Base-by-base conservation (phyloP, 1,140 invertebrate genomes). In the Diuraphis noxia region DNA sequence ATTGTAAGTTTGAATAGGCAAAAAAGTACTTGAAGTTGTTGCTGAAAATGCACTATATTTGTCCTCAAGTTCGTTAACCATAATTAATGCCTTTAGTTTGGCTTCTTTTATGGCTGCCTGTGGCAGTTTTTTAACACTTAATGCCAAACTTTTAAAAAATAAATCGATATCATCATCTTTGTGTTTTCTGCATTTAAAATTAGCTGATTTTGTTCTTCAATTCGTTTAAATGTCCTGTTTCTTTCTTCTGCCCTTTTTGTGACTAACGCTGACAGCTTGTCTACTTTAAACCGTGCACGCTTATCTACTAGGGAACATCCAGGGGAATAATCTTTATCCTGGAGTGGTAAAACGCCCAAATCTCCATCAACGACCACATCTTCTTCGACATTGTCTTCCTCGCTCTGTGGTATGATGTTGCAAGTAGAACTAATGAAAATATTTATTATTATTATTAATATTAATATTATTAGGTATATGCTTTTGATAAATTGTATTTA, bases 381-480 rank as follows among this genome's bases (percentile, higher is more conserved):
- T 77, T 34, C 4, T 77, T 13, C 72, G 13, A 72, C 30, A 77
- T 34, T 77, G 17, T 77, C n/a, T 77, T 36, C 13, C n/a, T 77
- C 72, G 72, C n/a, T 77, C n/a, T 77, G 34, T 17, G 72, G n/a
- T 77, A 1, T 34, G n/a, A 77, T 77, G n/a, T 77, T 77, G 72
- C 72, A 77, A n/a, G 72, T 34, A n/a, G n/a, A 77, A 34, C 72
- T 77, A 77, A 34, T 77, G n/a, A 77, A 77, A 77, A 72, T 72
- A 72, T 72, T 34, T 34, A 77, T 34, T 77, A 34, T 77, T 77
- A 77, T 34, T 77, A 34, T 34, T 17, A 34, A 19, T 34, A 77
- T 34, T 52, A 77, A 72, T 72, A 72, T 77, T 34, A 77, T 72
- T n/a, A 72, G 7, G 21, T 72, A 77, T 77, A 77, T 34, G 72